Base-by-base conservation (phyloP, 2,797 vertebrate genomes). In the Molossus molossus region DNA sequence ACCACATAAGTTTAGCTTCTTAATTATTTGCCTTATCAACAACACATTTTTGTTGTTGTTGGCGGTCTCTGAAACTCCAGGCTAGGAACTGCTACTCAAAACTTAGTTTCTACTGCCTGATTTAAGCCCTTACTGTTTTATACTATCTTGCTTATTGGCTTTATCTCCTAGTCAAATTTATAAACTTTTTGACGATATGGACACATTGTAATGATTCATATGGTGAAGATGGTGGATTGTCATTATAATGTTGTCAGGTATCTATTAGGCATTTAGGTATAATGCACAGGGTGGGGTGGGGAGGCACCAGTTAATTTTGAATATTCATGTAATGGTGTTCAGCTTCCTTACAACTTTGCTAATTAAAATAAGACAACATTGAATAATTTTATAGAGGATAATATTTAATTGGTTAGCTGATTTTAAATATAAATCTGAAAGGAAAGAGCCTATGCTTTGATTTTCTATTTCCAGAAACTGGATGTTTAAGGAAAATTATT, bases 391-490 rank as follows among this genome's bases (percentile, higher is more conserved):
- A 55, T 33, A 90, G 77, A 79, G 84, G 17, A 67, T 73, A 62
- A 60, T 62, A 58, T 21, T 82, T 90, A 87, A 70, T 69, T 70
- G 33, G 9, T 91, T 81, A 87, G 83, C 29, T 81, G 67, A 69
- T 12, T 72, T 87, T 48, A 79, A 82, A 75, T 87, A 50, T 72
- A 80, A 91, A 94, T 70, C n/a, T 91, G 29, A 91, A 88, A 72
- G 85, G 48, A 85, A 88, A 86, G 40, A 6, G 62, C 27, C 27
- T n/a, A 2, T 94, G 40, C 89, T 91, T 50, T 87, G n/a, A 83
- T 75, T 96, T 80, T 58, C 50, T 0, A 58, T 91, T 64, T 89
- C 40, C 57, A 86, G 29, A 58, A 91, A 85, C 37, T 9, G 12
- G 18, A 25, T 85, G 11, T 93, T 25, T 76, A 88, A 60, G 27